Conservation (phyloP, 2,888 invertebrate species). For the Melanophora roralis region DNA sequence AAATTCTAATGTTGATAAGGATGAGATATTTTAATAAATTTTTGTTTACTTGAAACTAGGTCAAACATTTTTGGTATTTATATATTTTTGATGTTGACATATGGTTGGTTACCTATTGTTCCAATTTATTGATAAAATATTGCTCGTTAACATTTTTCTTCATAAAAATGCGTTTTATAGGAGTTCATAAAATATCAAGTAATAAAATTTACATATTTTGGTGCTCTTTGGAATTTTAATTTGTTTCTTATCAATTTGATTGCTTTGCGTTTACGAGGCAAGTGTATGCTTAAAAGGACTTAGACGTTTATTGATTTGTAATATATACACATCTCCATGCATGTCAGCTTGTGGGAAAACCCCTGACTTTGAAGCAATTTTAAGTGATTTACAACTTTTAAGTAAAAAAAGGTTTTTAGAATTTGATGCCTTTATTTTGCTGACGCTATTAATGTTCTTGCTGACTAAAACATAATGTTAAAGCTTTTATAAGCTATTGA, state of each 20-base stretch:
- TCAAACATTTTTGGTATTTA: no score
- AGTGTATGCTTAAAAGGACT: background rate
- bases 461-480: background rate
- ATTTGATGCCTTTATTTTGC: background rate
- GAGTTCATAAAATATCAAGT: background rate
- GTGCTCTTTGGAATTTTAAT: background rate
- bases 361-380: constrained; percentile 2
- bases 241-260: background rate
- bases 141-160: background rate
- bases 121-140: background rate
- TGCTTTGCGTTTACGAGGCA: background rate
- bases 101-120: background rate
- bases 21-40: no score
- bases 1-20: no score
- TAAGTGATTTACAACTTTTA: constrained; percentile 27
- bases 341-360: background rate
- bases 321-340: background rate
- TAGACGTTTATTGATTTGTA: background rate
- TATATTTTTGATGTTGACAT: no score
- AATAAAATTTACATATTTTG: background rate
- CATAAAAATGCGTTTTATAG: background rate
- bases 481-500: background rate
- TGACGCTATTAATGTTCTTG: background rate
- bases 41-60: no score
- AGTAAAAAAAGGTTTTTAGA: background rate